A percentile compares a stretch with the other conserved stretches of the same genome.
Evolutionary conservation across 2,888 invertebrate genomes (phyloP).

Genomic region (Protophormia terraenovae): DNA sequence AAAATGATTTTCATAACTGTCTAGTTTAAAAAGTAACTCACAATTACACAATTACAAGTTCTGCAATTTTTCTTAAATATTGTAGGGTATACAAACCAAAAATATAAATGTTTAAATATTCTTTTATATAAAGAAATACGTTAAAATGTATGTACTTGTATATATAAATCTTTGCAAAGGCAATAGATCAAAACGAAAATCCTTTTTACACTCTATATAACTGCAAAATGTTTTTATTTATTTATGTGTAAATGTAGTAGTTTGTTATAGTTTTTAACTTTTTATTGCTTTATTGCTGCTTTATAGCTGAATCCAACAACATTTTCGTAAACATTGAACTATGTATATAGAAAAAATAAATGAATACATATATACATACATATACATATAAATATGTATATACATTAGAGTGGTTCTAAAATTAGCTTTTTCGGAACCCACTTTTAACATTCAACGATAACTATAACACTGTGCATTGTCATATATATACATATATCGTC

Average conservation of each 20-base stretch:
- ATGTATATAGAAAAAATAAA: background rate
- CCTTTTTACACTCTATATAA: conserved; percentile 19
- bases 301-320: conserved; percentile 16
- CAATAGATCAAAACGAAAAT: conserved; percentile 53
- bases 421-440: no score
- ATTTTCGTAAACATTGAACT: background rate
- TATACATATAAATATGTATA: no score
- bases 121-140: background rate
- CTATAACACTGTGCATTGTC: no score
- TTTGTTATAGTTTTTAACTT: background rate
- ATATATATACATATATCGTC: no score
- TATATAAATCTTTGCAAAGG: conserved; percentile 22
- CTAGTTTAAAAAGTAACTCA: no score
- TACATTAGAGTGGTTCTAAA: no score
- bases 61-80: no score
- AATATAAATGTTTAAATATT: background rate
- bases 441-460: no score
- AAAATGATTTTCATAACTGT: no score
- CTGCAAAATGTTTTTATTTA: conserved; percentile 12
- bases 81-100: no score
- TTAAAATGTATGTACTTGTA: background rate
- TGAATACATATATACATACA: background rate
- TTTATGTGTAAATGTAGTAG: background rate
- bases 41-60: no score
- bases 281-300: background rate